Percentiles rank a stretch among this genome's conserved stretches.
Conservation (phyloP, 2,888 invertebrate species). For the Xanthostigma xanthostigma region DNA sequence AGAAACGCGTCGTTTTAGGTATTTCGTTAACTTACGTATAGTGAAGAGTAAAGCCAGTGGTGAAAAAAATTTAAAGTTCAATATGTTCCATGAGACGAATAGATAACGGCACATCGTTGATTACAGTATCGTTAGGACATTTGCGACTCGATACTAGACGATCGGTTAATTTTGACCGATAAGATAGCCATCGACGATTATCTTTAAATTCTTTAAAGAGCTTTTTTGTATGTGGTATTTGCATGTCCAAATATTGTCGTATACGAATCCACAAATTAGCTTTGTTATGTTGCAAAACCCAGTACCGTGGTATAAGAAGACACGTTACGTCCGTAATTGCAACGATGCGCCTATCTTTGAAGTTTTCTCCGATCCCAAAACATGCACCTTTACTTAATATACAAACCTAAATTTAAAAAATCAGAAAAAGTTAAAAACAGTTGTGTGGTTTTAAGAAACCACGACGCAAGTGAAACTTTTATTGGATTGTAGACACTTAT, state of each 20-base stretch:
- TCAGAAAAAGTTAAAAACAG: too few relatives aligned
- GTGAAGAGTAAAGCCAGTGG: too few relatives aligned
- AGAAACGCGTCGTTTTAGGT: too few relatives aligned
- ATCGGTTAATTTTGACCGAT: conserved; percentile 33
- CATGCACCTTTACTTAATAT: conserved; percentile 18
- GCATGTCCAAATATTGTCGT: conserved; percentile 21
- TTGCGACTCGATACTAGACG: conserved; percentile 34
- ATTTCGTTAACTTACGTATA: too few relatives aligned
- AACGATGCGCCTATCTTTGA: conserved; percentile 24
- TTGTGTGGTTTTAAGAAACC: too few relatives aligned
- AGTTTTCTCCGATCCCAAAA: conserved; percentile 20
- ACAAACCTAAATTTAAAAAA: too few relatives aligned
- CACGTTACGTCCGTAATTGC: conserved; percentile 22
- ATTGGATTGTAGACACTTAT: too few relatives aligned
- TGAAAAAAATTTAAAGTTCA: conserved; percentile 15
- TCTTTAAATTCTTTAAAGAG: conserved; percentile 19
- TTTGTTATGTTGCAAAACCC: conserved; percentile 24
- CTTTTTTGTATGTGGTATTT: conserved; percentile 21
- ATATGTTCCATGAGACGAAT: conserved; percentile 41
- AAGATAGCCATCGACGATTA: conserved; percentile 39
- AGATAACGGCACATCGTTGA: conserved; percentile 49
- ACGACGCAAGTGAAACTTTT: too few relatives aligned
- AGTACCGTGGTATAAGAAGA: conserved; percentile 25
- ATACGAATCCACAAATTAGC: conserved; percentile 28
- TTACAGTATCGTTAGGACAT: conserved; percentile 37